A percentile compares a stretch with the other conserved stretches of the same genome.
phyloP scores from a whole-genome alignment of 2,888 invertebrate genomes.

The Drosophila limbata region DNA sequence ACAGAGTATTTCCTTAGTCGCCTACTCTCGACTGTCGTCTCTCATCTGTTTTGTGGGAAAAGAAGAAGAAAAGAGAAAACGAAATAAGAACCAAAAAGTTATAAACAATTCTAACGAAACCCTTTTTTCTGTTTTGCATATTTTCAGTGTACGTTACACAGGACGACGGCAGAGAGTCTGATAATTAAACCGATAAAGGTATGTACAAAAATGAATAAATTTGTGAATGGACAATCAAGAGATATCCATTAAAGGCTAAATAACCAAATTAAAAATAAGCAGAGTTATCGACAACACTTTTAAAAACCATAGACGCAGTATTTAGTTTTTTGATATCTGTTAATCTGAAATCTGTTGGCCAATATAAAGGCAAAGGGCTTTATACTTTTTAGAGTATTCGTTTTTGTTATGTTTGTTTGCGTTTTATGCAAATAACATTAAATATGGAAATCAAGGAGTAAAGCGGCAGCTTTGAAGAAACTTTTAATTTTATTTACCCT shows the following conservation, averaged over 20 bases:
- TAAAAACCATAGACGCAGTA: not conserved
- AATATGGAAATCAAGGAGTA: slow-evolving; percentile 67
- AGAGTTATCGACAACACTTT: not conserved
- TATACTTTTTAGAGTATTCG: slow-evolving; percentile 9
- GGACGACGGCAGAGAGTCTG: slow-evolving; percentile 31
- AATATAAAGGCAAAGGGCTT: not conserved
- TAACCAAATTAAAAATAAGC: not conserved
- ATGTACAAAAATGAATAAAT: slow-evolving; percentile 38
- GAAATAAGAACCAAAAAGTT: slow-evolving; percentile 55
- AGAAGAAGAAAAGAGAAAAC: not conserved
- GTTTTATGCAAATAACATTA: slow-evolving; percentile 71
- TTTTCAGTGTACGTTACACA: slow-evolving; percentile 1
- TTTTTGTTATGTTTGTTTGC: slow-evolving; percentile 24
- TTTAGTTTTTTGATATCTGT: not conserved
- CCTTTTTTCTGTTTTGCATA: slow-evolving; percentile 23
- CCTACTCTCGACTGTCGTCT: not conserved
- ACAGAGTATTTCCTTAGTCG: slow-evolving; percentile 4
- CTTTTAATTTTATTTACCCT: slow-evolving; percentile 61
- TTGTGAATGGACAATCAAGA: not conserved
- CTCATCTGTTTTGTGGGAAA: not conserved
- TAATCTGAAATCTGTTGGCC: slow-evolving; percentile 2
- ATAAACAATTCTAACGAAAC: slow-evolving; percentile 64
- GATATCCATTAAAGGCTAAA: slow-evolving; percentile 12
- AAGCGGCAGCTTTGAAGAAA: slow-evolving; percentile 53
- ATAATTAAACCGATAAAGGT: slow-evolving; percentile 73